phyloP scores from a whole-genome alignment of 2,888 invertebrate species.

The Sarcophaga variegata region DNA sequence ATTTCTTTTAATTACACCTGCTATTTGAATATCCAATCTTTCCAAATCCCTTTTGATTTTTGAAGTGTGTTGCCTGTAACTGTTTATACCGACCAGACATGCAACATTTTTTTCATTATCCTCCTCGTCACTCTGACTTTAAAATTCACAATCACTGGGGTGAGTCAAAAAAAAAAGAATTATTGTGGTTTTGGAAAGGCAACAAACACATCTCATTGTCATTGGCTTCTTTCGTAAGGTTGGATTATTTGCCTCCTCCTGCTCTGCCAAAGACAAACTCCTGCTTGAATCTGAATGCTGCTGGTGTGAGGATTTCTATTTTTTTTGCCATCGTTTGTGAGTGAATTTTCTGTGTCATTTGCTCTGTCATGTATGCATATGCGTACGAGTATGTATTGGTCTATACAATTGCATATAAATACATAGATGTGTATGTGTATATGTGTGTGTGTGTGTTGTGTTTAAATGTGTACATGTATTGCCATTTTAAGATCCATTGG shows the following conservation, averaged over 20 bases:
- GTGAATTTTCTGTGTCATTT: not conserved
- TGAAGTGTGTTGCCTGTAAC: no score
- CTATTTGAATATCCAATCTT: no score
- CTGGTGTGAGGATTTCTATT: no score
- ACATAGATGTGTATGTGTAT: not conserved
- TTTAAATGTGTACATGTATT: constrained; percentile 58
- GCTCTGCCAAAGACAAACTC: not conserved
- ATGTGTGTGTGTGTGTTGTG: not conserved
- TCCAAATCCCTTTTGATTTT: no score
- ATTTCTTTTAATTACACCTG: no score
- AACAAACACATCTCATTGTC: constrained; percentile 58
- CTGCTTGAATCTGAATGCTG: no score
- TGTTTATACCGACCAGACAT: not conserved
- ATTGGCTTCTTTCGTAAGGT: constrained; percentile 66
- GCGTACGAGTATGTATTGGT: constrained; percentile 2
- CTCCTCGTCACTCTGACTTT: not conserved
- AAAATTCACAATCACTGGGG: not conserved
- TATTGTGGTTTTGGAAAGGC: constrained; percentile 25
- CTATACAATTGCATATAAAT: not conserved
- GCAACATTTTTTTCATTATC: not conserved
- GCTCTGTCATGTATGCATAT: not conserved
- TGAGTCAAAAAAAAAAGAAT: not conserved
- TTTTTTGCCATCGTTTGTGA: not conserved
- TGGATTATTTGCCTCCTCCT: constrained; percentile 6
- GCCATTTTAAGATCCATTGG: constrained; percentile 78